These are phyloP conservation scores for Listronotus bonariensis DNA, from an alignment of 1,140 invertebrate genomes.

Conservation along the genomic window DNA sequence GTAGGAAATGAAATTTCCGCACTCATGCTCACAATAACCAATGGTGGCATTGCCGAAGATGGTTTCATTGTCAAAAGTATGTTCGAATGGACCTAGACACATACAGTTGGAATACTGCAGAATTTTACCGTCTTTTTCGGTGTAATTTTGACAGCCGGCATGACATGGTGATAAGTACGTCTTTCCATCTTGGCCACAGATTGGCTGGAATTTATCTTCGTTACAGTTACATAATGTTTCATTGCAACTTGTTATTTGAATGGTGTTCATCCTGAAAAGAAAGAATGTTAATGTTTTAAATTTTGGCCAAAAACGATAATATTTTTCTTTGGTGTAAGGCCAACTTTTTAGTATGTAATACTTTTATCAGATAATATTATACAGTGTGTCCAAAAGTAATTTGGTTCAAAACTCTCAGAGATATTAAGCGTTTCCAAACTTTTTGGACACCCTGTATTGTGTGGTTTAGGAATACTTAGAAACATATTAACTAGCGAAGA, in stretches of 20 bases:
- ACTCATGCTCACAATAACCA: slow-evolving; percentile 80
- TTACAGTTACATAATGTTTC: slow-evolving; percentile 70
- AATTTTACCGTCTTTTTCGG: slow-evolving; percentile 67
- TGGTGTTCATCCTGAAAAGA: slow-evolving; percentile 45
- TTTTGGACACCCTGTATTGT: too few species aligned
- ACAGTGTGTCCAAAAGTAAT: too few species aligned
- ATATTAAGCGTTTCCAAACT: too few species aligned
- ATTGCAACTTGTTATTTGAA: slow-evolving; percentile 59
- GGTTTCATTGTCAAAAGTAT: slow-evolving; percentile 48
- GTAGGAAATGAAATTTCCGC: slow-evolving; percentile 80
- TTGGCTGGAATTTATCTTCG: slow-evolving; percentile 75
- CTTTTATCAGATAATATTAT: too few species aligned
- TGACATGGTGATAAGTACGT: slow-evolving; percentile 90
- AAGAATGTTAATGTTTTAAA: too few species aligned
- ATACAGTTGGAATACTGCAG: slow-evolving; percentile 74
- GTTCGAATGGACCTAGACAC: slow-evolving; percentile 64
- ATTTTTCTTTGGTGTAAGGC: too few species aligned
- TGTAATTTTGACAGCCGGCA: slow-evolving; percentile 78
- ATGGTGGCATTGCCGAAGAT: slow-evolving; percentile 57
- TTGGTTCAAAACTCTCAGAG: too few species aligned
- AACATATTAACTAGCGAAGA: too few species aligned
- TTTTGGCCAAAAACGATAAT: too few species aligned
- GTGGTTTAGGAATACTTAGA: too few species aligned
- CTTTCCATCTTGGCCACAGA: slow-evolving; percentile 77
- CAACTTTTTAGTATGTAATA: too few species aligned